A percentile compares a stretch with the other conserved stretches of the same genome.
These are phyloP conservation scores for Trematocara unimaculatum DNA, from an alignment of 2,113 vertebrate genomes.

Conservation along the genomic window DNA sequence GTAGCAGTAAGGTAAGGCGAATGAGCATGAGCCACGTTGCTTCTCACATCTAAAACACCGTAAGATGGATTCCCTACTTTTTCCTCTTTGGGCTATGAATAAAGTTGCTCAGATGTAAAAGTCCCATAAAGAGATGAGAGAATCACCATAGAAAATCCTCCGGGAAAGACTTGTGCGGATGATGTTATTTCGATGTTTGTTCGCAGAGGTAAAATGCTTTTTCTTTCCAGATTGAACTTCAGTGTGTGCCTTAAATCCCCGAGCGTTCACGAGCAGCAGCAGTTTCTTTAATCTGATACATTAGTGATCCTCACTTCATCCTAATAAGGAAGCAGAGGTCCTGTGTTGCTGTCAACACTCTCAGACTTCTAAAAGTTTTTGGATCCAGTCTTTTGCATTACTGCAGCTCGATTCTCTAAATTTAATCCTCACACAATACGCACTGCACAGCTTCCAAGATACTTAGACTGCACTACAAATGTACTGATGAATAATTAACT, in stretches of 20 bases:
- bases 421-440: background rate
- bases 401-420: background rate
- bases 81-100: background rate
- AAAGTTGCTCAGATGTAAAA: constrained; percentile 20
- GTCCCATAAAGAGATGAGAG: constrained; percentile 29
- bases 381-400: constrained; percentile 5
- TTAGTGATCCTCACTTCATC: constrained; percentile 11
- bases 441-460: background rate
- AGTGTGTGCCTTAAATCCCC: constrained; percentile 14
- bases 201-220: background rate
- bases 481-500: constrained; percentile 54
- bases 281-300: constrained; percentile 48
- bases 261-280: background rate
- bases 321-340: constrained; percentile 29
- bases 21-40: background rate
- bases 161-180: background rate
- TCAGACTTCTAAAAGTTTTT: background rate
- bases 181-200: constrained; percentile 11
- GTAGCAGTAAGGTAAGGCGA: constrained; percentile 27
- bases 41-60: constrained; percentile 7
- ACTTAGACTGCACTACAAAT: background rate
- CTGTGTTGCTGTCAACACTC: constrained; percentile 9
- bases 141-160: constrained; percentile 12
- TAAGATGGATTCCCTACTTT: background rate
- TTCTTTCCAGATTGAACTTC: constrained; percentile 28